Conservation (phyloP, 2,797 vertebrate genomes). For the Lutjanus argentimaculatus region DNA sequence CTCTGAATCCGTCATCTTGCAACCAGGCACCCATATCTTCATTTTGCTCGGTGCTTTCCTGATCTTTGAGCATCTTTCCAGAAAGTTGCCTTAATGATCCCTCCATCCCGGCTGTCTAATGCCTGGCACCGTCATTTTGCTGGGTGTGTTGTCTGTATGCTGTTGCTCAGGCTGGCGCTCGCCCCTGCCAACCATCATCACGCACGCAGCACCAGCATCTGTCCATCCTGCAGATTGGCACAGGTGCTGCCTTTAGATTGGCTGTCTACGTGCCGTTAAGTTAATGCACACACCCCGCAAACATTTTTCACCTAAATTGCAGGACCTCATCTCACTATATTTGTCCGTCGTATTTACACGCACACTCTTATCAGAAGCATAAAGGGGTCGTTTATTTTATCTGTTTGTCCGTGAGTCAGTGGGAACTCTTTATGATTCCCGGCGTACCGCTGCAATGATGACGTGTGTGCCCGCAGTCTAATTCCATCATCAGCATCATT, state of each 20-base stretch:
- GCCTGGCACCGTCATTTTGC: slow-evolving; percentile 66
- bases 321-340: background rate
- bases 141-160: slow-evolving; percentile 60
- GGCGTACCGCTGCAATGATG: slow-evolving; percentile 74
- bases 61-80: slow-evolving; percentile 75
- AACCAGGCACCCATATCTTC: slow-evolving; percentile 61
- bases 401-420: slow-evolving; percentile 57
- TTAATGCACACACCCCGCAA: slow-evolving; percentile 53
- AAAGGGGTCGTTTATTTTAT: slow-evolving; percentile 45
- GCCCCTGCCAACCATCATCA: slow-evolving; percentile 77
- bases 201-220: slow-evolving; percentile 84
- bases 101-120: slow-evolving; percentile 63
- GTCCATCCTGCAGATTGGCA: slow-evolving; percentile 79
- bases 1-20: slow-evolving; percentile 58
- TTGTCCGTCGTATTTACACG: slow-evolving; percentile 15
- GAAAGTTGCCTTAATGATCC: slow-evolving; percentile 76
- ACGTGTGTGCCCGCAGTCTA: slow-evolving; percentile 84
- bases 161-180: slow-evolving; percentile 69
- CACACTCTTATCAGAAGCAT: slow-evolving; percentile 15
- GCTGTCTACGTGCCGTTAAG: slow-evolving; percentile 51
- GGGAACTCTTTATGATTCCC: slow-evolving; percentile 79
- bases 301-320: slow-evolving; percentile 34
- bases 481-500: slow-evolving; percentile 89
- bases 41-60: slow-evolving; percentile 51
- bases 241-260: slow-evolving; percentile 80